Conservation (phyloP, 2,797 vertebrate species). For the Tolypeutes matacus region DNA sequence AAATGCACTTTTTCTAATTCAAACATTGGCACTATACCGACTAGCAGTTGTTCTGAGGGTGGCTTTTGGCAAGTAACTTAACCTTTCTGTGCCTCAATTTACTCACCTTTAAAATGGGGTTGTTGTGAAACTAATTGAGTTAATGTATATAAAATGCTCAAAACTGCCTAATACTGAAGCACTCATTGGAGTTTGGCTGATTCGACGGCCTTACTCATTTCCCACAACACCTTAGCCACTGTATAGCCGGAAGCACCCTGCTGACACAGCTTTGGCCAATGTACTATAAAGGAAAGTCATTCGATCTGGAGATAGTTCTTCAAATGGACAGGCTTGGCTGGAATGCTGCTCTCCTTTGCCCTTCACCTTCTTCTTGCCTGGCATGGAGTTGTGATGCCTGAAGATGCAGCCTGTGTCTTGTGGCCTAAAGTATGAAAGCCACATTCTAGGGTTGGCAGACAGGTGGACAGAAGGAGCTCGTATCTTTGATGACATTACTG, state of each 20-base stretch:
- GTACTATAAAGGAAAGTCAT: neutral
- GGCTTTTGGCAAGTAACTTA: neutral
- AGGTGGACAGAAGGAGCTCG: neutral
- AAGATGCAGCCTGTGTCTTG: neutral
- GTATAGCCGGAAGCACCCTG: neutral
- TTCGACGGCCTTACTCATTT: neutral
- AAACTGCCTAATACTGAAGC: neutral
- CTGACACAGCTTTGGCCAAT: neutral
- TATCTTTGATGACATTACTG: neutral
- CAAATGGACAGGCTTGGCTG: neutral
- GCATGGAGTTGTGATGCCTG: neutral
- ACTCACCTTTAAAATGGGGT: neutral
- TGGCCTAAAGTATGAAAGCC: neutral
- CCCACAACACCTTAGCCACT: fast-evolving
- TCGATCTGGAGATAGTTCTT: neutral
- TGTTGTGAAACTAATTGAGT: neutral
- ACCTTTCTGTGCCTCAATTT: neutral
- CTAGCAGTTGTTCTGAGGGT: neutral
- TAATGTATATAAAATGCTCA: neutral
- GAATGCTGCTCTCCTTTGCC: neutral
- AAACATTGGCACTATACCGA: neutral
- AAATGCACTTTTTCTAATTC: neutral
- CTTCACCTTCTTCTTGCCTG: neutral
- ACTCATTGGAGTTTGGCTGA: neutral
- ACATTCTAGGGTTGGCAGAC: neutral